Base-by-base conservation (phyloP, 2,113 vertebrate species). In the Pterocles orientalis region DNA sequence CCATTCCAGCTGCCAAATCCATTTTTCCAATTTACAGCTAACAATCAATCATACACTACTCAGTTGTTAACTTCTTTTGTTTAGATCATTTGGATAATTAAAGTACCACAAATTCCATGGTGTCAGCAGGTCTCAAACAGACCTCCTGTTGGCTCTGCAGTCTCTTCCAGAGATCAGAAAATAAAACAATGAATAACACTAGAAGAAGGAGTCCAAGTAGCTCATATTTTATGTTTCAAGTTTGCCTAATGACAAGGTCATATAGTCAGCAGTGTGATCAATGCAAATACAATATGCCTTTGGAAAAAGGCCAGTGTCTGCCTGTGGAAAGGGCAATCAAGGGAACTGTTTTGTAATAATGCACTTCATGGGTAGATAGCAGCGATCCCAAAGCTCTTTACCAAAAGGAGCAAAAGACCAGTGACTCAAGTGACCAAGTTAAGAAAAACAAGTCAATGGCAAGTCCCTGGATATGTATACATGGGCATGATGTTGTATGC, bases 81-180 rank as follows among this genome's bases (percentile, higher is more conserved):
- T 96, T 90, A 91, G 92, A 93, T 94, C 88, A 96, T 95, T 95
- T 92, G 80, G 88, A 93, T 97, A 96, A 95, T 95, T 96, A 91
- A 90, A 95, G 86, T 76, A 92, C 80, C 69, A 75, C 5, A 2
- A 92, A 92, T 95, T 93, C 94, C 68, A 66, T 43, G 57, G 79
- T 93, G 94, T 97, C 94, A 95, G 88, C 83, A 6, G 88, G 80
- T 95, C 90, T 93, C 92, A 92, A 83, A 60, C 72, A 95, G 94
- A 90, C 83, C 92, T 94, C 90, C 92, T 91, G 88, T 92, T 92
- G 80, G 83, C 88, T 92, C 80, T 91, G 86, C 88, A 92, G 69
- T 82, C 86, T 92, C 72, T 86, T 82, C 83, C 77, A 84, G 82
- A 84, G 61, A 92, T 88, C 92, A 95, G 80, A 92, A 94, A 82